Evolutionary conservation across 2,888 invertebrate species (phyloP).

Genomic region (Therioaphis trifolii): DNA sequence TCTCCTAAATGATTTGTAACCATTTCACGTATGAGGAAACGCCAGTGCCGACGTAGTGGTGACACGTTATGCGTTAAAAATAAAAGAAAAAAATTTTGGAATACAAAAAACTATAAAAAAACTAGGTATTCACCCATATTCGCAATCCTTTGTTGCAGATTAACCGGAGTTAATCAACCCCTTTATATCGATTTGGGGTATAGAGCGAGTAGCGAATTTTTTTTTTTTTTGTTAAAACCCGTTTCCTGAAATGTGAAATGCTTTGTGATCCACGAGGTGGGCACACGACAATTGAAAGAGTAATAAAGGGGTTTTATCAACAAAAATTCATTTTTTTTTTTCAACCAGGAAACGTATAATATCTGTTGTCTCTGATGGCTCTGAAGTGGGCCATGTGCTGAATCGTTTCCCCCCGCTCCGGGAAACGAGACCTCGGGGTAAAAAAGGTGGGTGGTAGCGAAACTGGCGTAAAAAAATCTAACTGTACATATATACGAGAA

Average conservation of each 20-base stretch:
- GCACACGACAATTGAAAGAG: slow-evolving; percentile 61
- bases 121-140: slow-evolving; percentile 35
- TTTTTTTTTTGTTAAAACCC: slow-evolving; percentile 57
- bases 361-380: slow-evolving; percentile 61
- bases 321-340: slow-evolving; percentile 35
- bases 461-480: slow-evolving; percentile 7
- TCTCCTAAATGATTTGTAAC: slow-evolving; percentile 63
- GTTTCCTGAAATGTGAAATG: slow-evolving; percentile 62
- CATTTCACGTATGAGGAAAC: slow-evolving; percentile 62
- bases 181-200: slow-evolving; percentile 53
- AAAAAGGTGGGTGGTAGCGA: slow-evolving; percentile 54
- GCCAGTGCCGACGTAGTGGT: slow-evolving; percentile 32
- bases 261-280: slow-evolving; percentile 50
- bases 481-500: slow-evolving; percentile 34
- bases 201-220: slow-evolving; percentile 18
- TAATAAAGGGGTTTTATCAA: slow-evolving; percentile 61
- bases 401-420: slow-evolving; percentile 41
- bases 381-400: slow-evolving; percentile 62
- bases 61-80: slow-evolving; percentile 46
- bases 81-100: slow-evolving; percentile 5
- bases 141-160: slow-evolving; percentile 58
- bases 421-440: slow-evolving; percentile 44
- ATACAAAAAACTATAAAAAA: slow-evolving; percentile 19
- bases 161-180: slow-evolving; percentile 63
- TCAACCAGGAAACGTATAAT: slow-evolving; percentile 59